Conservation (phyloP, 2,113 vertebrate genomes). For the Rhombomys opimus region DNA sequence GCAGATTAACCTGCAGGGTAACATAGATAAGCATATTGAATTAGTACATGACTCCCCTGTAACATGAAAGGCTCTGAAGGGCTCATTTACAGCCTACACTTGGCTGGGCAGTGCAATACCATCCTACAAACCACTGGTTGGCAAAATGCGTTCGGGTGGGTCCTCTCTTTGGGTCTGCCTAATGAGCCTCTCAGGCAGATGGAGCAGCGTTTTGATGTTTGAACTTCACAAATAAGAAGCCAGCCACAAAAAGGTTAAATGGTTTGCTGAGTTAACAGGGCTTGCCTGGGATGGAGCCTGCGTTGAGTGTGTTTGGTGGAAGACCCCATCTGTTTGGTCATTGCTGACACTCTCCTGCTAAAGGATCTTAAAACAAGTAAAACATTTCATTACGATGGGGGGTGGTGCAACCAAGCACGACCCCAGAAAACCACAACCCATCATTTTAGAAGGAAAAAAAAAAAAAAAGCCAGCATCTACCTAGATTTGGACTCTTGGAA, state of each 20-base stretch:
- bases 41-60: neutral
- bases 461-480: neutral
- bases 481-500: conserved; percentile 70
- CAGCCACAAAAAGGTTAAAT: neutral
- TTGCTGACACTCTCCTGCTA: neutral
- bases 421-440: conserved; percentile 22
- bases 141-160: neutral
- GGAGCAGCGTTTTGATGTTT: conserved; percentile 27
- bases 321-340: neutral
- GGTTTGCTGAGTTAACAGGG: neutral
- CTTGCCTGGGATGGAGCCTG: neutral
- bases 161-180: neutral
- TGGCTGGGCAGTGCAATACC: neutral
- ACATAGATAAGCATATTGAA: neutral
- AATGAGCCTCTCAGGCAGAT: neutral
- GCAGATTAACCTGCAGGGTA: neutral
- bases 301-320: neutral
- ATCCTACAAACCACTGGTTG: conserved; percentile 18
- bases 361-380: conserved; percentile 36
- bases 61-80: neutral
- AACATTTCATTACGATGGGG: neutral
- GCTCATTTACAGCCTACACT: conserved; percentile 21
- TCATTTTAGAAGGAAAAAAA: conserved; percentile 55
- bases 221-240: conserved; percentile 8
- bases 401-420: neutral